phyloP scores from a whole-genome alignment of 2,797 vertebrate genomes.

The Discoglossus pictus region DNA sequence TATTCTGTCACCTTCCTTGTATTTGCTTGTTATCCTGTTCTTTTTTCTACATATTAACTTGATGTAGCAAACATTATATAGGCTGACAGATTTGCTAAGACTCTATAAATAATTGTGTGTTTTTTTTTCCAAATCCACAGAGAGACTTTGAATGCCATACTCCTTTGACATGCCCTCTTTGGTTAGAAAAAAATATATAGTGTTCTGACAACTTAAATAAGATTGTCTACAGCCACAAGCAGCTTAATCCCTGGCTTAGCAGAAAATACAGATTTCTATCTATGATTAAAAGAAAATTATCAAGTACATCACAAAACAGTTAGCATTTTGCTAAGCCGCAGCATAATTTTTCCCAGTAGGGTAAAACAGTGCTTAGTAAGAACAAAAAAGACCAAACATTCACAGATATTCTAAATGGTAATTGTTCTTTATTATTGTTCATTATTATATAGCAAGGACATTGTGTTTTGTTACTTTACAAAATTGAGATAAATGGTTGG shows the following conservation, averaged over 20 bases:
- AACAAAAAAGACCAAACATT: slow-evolving; percentile 18
- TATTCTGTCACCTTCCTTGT: too few relatives aligned
- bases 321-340: slow-evolving; percentile 33
- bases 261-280: slow-evolving; percentile 21
- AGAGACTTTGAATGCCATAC: too few relatives aligned
- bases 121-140: too few relatives aligned
- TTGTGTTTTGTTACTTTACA: too few relatives aligned
- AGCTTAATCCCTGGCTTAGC: slow-evolving; percentile 30
- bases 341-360: slow-evolving; percentile 29
- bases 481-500: too few relatives aligned
- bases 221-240: slow-evolving; percentile 7
- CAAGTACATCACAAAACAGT: slow-evolving; percentile 36
- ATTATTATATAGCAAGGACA: too few relatives aligned
- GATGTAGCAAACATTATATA: too few relatives aligned
- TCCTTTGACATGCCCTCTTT: too few relatives aligned
- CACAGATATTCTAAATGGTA: neutral
- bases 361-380: slow-evolving; percentile 23
- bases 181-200: neutral
- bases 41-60: too few relatives aligned
- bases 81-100: too few relatives aligned
- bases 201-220: neutral
- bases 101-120: too few relatives aligned
- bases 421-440: neutral
- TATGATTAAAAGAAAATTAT: slow-evolving; percentile 47
- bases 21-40: too few relatives aligned